Evolutionary conservation across 2,797 vertebrate genomes (phyloP).

Genomic region (Picus viridis): DNA sequence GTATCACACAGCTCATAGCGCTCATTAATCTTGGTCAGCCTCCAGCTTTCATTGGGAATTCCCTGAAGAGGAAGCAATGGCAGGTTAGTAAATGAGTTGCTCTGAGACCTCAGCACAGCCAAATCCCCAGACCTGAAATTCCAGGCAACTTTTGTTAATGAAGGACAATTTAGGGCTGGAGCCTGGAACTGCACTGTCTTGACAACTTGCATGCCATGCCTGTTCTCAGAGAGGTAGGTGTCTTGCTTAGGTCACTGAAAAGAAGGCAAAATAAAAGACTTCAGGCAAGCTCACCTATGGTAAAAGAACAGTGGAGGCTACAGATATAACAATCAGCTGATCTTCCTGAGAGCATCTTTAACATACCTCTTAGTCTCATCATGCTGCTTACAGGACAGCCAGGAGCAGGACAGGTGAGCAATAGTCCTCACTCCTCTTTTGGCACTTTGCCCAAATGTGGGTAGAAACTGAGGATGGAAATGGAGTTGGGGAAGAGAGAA

Average conservation of each 20-base stretch:
- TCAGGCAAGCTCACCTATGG: neutral
- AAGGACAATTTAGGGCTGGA: neutral
- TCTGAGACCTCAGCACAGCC: neutral
- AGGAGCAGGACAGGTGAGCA: neutral
- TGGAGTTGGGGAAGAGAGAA: neutral
- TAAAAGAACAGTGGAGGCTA: neutral
- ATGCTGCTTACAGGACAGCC: neutral
- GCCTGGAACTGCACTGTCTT: neutral
- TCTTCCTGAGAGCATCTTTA: neutral
- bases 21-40: slow-evolving; percentile 92
- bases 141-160: neutral
- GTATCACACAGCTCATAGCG: slow-evolving; percentile 95
- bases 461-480: neutral
- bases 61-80: slow-evolving; percentile 79
- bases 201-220: neutral
- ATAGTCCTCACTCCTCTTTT: neutral
- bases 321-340: neutral
- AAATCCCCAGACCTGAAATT: slow-evolving; percentile 21
- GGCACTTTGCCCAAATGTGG: neutral
- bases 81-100: slow-evolving; percentile 25
- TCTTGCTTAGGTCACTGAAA: neutral
- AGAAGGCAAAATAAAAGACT: neutral
- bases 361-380: neutral
- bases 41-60: slow-evolving; percentile 98
- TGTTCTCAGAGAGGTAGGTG: neutral